These are phyloP conservation scores for Samia ricini DNA, from an alignment of 1,140 invertebrate species.

Conservation along the genomic window DNA sequence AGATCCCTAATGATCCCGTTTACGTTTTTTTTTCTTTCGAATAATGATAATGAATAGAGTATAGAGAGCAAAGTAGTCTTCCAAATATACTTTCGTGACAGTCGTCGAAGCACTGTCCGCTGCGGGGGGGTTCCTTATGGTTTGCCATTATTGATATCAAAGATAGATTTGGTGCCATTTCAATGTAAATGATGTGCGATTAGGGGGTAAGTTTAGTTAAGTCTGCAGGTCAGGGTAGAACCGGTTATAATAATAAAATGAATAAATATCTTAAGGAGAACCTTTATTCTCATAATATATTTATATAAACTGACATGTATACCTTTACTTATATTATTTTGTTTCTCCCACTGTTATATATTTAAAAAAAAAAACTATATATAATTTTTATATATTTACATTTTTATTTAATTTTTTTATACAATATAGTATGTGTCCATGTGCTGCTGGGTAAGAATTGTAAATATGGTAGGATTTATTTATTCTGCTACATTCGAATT, in stretches of 20 bases:
- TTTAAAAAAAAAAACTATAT: no score
- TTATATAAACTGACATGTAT: slow-evolving; percentile 46
- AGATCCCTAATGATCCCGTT: slow-evolving; percentile 35
- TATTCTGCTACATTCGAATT: slow-evolving; percentile 56
- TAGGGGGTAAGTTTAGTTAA: slow-evolving; percentile 75
- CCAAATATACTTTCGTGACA: slow-evolving; percentile 70
- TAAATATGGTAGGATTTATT: slow-evolving; percentile 73
- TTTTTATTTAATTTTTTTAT: not conserved
- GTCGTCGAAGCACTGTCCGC: slow-evolving; percentile 56
- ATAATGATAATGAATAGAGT: slow-evolving; percentile 65
- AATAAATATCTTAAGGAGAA: slow-evolving; percentile 60
- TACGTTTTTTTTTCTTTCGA: slow-evolving; percentile 48
- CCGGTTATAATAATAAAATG: slow-evolving; percentile 68
- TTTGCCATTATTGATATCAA: slow-evolving; percentile 77
- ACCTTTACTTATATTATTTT: slow-evolving; percentile 59
- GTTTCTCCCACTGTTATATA: no score
- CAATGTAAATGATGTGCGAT: slow-evolving; percentile 74
- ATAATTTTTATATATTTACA: not conserved
- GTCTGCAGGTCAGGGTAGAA: slow-evolving; percentile 75
- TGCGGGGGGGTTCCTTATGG: slow-evolving; percentile 71
- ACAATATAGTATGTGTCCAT: slow-evolving; percentile 66
- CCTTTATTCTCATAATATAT: slow-evolving; percentile 51
- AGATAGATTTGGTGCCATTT: slow-evolving; percentile 78
- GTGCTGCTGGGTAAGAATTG: slow-evolving; percentile 74
- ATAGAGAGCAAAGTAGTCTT: slow-evolving; percentile 76